Conservation (phyloP, 2,888 invertebrate species). For the Dichetophora obliterata region DNA sequence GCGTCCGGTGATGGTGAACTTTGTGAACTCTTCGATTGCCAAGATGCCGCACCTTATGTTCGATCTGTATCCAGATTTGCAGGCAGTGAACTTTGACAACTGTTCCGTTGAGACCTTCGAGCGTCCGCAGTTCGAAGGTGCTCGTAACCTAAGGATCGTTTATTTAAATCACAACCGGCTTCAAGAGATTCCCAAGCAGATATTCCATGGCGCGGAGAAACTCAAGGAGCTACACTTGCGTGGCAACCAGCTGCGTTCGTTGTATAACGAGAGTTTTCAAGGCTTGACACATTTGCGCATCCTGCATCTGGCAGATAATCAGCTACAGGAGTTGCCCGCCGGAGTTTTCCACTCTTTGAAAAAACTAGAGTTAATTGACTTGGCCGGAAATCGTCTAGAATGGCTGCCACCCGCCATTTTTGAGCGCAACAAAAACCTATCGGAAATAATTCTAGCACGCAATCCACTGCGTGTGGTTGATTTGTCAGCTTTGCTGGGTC, state of each 20-base stretch:
- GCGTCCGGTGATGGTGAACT: conserved; percentile 62
- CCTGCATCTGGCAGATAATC: conserved; percentile 61
- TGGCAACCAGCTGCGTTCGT: conserved; percentile 56
- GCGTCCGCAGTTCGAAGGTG: conserved; percentile 66
- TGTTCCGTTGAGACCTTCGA: conserved; percentile 65
- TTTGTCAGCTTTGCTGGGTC: conserved; percentile 60
- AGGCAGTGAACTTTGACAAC: conserved; percentile 65
- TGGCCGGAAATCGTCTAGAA: conserved; percentile 61
- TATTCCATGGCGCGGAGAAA: conserved; percentile 66
- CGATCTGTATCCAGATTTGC: conserved; percentile 66
- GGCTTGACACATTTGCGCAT: conserved; percentile 64
- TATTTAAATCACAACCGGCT: conserved; percentile 61
- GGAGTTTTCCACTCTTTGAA: conserved; percentile 59
- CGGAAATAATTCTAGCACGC: conserved; percentile 59
- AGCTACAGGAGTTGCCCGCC: conserved; percentile 56
- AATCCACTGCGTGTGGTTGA: conserved; percentile 61
- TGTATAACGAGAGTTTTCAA: conserved; percentile 64
- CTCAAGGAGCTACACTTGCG: conserved; percentile 60
- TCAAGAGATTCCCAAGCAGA: conserved; percentile 65
- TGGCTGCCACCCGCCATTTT: conserved; percentile 61
- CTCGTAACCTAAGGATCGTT: conserved; percentile 65
- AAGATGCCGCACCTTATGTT: conserved; percentile 67
- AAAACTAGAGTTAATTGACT: conserved; percentile 59
- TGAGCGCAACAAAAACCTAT: conserved; percentile 61
- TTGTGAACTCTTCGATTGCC: conserved; percentile 65